Base-by-base conservation (phyloP, 2,888 invertebrate genomes). In the Plemyria rubiginata region DNA sequence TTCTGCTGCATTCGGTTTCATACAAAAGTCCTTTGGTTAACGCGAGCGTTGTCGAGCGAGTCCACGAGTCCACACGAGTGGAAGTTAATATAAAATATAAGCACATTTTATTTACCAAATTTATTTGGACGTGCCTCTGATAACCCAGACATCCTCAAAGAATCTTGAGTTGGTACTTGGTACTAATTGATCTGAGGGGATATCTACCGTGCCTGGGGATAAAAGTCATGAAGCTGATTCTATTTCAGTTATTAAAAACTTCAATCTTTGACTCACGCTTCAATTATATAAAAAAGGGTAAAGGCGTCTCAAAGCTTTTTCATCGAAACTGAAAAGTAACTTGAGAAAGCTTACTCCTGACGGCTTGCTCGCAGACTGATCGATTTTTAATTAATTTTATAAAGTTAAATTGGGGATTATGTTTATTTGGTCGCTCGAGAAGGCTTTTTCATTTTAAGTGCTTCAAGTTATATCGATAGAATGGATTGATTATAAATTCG, bases 361-460 rank as follows among this genome's bases (percentile, higher is more conserved):
- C 3, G 84, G 87, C 85, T 88, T 85, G 84, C 82, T 82, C 84
- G 80, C 78, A 75, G 83, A 73, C 75, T 83, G 84, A 87, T 86
- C 82, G 87, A 90, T 90, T 89, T 87, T 80, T 85, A 91, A 90
- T 91, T 90, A 90, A 91, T 90, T 90, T 87, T 82, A 77, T 83
- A 74, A 92, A 92, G 92, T 92, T 92, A 90, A 90, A 92, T 91
- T 92, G 88, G 85, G 85, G 90, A 90, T 92, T 90, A 90, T 80
- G 82, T 85, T 83, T 84, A 86, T 88, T 88, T 87, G 84, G 82
- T 86, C 79, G 75, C 72, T 71, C 70, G 70, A 78, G 66, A 78
- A 78, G 74, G 75, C 45, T 60, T 51, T 40, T 41, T 41, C 16
- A 45, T 57, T 28, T 57, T 51, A 56, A 60, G 56, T 64, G 64